Base-by-base conservation (phyloP, 2,888 invertebrate species). In the Xestia rhomboidea region DNA sequence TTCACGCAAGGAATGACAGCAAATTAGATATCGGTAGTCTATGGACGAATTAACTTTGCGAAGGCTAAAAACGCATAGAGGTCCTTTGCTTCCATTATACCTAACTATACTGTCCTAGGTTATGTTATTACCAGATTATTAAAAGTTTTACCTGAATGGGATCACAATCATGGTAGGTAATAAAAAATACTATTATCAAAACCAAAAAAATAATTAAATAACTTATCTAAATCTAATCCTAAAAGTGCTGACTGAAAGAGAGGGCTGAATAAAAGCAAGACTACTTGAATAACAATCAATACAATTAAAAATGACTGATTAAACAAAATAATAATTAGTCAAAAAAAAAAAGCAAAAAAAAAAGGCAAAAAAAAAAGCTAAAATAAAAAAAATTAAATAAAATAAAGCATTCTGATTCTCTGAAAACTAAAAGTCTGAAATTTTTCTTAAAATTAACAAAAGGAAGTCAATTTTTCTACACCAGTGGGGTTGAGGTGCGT, bases 381-480 rank as follows among this genome's bases (percentile, higher is more conserved):
- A n/a, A n/a, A n/a, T n/a, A n/a, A n/a, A n/a, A n/a, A n/a, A n/a
- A n/a, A n/a, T n/a, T n/a, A n/a, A n/a, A n/a, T n/a, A n/a, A n/a
- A n/a, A n/a, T n/a, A n/a, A n/a, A n/a, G n/a, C n/a, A n/a, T n/a
- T n/a, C n/a, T n/a, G n/a, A n/a, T n/a, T n/a, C n/a, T n/a, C 51
- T 8, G 8, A 51, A 51, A 54, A 11, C 54, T 54, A 54, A 24
- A 24, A n/a, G 0, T n/a, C 2, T 11, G 2, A 34, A 34, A 21
- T 6, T 18, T 6, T 30, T 38, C 7, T 24, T 0, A 1, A 64
- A 46, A 0, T 46, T 2, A 51, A 57, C 49, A 77, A 77, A 80
- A 54, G 80, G 77, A 77, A 80, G 81, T 83, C 81, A 78, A 71
- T 51, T 70, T 30, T 83, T 81, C 81, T 81, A 83, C 81, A 27